Percentiles rank a stretch among this genome's conserved stretches.
Conservation (phyloP, 2,888 invertebrate genomes). For the Cheilosia scutellata region DNA sequence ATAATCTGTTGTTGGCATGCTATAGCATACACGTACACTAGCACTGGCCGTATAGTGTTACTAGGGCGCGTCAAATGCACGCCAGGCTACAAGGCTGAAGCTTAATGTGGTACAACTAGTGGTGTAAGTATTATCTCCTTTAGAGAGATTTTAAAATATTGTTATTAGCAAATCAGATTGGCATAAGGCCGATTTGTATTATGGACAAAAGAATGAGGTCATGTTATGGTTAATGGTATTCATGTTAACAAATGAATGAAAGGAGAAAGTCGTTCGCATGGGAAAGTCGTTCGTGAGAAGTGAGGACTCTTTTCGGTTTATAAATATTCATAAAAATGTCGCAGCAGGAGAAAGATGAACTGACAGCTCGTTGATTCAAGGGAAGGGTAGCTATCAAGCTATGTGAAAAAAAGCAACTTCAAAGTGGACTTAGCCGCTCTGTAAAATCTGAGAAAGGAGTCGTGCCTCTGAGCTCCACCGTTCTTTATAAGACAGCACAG, state of each 20-base stretch:
- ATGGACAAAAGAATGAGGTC: constrained; percentile 5
- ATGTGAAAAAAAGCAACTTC: too few species aligned
- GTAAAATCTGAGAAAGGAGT: too few species aligned
- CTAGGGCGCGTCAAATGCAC: constrained; percentile 67
- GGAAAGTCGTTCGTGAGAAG: neutral
- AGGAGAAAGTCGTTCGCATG: neutral
- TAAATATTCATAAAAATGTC: too few species aligned
- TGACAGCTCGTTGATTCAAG: too few species aligned
- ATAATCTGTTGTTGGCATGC: constrained; percentile 75
- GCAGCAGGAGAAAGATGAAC: too few species aligned
- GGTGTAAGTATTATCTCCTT: constrained; percentile 17
- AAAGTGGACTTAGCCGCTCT: too few species aligned
- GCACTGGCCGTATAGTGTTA: neutral
- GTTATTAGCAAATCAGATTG: constrained; percentile 25
- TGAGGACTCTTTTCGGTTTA: too few species aligned
- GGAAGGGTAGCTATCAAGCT: too few species aligned
- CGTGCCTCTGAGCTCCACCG: too few species aligned
- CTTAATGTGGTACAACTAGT: constrained; percentile 46
- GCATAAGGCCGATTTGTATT: neutral
- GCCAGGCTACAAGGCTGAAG: constrained; percentile 36
- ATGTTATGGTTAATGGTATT: neutral
- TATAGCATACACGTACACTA: constrained; percentile 33
- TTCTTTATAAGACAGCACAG: too few species aligned
- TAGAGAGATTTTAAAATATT: constrained; percentile 43
- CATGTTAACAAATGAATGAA: neutral